Percentiles rank a stretch among this genome's conserved stretches.
These are phyloP conservation scores for Enhydra lutris DNA, from an alignment of 2,113 vertebrate species.

Conservation along the genomic window DNA sequence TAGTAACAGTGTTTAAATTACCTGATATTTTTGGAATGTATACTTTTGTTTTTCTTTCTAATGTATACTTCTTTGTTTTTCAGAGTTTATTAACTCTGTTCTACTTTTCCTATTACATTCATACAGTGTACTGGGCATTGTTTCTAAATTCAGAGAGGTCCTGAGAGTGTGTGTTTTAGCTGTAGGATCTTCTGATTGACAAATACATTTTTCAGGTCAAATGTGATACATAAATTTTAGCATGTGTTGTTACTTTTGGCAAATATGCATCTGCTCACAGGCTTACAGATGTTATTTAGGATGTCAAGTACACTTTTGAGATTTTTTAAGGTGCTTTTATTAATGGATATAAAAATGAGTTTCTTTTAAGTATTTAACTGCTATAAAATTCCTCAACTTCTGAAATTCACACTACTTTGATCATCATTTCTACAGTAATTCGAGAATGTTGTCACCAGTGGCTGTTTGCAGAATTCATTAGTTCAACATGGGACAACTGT, in stretches of 20 bases:
- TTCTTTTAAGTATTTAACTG: neutral
- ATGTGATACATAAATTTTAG: neutral
- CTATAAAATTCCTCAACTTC: neutral
- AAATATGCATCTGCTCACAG: neutral
- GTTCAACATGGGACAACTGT: neutral
- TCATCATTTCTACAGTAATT: neutral
- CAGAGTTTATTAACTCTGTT: neutral
- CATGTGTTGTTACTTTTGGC: neutral
- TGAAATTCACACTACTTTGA: neutral
- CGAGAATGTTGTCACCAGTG: neutral
- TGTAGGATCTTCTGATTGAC: neutral
- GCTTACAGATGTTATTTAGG: neutral
- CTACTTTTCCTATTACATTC: neutral
- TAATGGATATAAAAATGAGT: neutral
- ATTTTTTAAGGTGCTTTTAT: neutral
- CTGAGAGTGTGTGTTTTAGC: neutral
- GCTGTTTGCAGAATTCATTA: neutral
- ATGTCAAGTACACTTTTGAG: neutral
- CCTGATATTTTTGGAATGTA: neutral
- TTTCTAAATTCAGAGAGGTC: neutral
- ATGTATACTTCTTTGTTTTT: neutral
- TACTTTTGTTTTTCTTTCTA: neutral
- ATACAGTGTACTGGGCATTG: neutral
- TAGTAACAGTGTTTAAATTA: neutral
- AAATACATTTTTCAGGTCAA: slow-evolving; percentile 4